Conservation (phyloP, 2,888 invertebrate species). For the Lochmaea crataegi region DNA sequence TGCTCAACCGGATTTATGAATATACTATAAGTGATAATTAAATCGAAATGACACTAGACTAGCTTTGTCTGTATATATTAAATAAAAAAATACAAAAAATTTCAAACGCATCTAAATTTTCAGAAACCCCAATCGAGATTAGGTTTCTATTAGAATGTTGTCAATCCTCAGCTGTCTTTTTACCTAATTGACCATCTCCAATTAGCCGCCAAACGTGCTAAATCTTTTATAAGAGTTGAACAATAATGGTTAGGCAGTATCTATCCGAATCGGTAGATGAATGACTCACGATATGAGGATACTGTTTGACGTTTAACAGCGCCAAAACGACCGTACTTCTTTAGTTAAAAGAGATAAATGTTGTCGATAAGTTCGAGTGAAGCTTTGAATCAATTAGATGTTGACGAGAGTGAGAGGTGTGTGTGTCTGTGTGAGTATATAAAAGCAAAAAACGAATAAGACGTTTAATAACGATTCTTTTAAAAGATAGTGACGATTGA, state of each 20-base stretch:
- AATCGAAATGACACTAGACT: no score
- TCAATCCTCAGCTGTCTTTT: slow-evolving; percentile 35
- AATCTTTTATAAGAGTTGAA: slow-evolving; percentile 43
- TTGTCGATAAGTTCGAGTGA: slow-evolving; percentile 35
- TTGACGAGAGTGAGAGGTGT: slow-evolving; percentile 10
- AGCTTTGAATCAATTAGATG: slow-evolving; percentile 41
- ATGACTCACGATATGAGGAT: slow-evolving; percentile 42
- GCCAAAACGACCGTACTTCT: slow-evolving; percentile 40
- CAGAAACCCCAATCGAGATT: no score
- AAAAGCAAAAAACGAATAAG: slow-evolving; percentile 5
- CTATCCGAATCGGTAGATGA: slow-evolving; percentile 42
- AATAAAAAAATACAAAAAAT: no score
- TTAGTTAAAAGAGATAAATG: slow-evolving; percentile 42
- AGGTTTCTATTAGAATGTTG: no score
- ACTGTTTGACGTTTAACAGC: slow-evolving; percentile 36
- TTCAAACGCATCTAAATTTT: no score
- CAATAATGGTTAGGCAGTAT: slow-evolving; percentile 45
- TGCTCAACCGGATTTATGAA: no score
- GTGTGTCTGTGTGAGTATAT: background rate
- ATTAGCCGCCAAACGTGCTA: slow-evolving; percentile 48
- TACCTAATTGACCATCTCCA: slow-evolving; percentile 45
- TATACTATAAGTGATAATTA: no score
- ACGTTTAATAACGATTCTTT: slow-evolving; percentile 13
- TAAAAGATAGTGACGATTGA: slow-evolving; percentile 12
- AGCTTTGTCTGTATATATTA: no score